Evolutionary conservation across 2,797 vertebrate species (phyloP).

Genomic region (Crocidura indochinensis): DNA sequence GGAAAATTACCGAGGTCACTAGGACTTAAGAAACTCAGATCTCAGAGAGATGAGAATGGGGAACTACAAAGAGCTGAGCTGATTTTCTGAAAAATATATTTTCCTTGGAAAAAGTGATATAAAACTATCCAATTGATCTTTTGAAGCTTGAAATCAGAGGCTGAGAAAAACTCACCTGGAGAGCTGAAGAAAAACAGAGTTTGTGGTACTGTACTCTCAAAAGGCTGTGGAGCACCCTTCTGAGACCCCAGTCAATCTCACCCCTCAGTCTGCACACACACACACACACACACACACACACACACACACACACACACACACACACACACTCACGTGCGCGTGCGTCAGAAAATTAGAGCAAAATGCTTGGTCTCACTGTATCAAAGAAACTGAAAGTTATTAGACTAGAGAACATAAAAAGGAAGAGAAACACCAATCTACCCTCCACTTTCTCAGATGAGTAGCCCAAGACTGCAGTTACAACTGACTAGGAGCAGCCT

Average conservation of each 20-base stretch:
- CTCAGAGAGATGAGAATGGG: background rate
- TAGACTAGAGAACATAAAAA: background rate
- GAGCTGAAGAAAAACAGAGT: background rate
- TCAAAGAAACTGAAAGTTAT: background rate
- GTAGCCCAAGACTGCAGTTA: too few relatives aligned
- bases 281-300: background rate
- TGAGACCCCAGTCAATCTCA: too few relatives aligned
- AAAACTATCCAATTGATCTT: background rate
- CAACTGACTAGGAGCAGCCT: background rate
- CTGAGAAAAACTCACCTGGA: background rate
- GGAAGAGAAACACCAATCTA: background rate
- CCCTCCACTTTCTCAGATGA: background rate
- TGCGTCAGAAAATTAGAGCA: accelerated
- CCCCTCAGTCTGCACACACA: background rate
- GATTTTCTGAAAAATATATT: background rate
- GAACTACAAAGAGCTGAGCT: background rate
- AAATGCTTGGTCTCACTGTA: background rate
- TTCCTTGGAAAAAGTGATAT: background rate
- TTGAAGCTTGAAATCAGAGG: background rate
- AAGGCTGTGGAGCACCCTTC: too few relatives aligned
- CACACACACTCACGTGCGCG: background rate
- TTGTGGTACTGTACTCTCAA: background rate
- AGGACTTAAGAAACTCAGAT: background rate
- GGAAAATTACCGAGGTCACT: background rate
- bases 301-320: background rate